Percentiles rank a stretch among this genome's conserved stretches.
phyloP scores from a whole-genome alignment of 53 echinoderm and acorn worm genomes.

The Crossaster papposus region DNA sequence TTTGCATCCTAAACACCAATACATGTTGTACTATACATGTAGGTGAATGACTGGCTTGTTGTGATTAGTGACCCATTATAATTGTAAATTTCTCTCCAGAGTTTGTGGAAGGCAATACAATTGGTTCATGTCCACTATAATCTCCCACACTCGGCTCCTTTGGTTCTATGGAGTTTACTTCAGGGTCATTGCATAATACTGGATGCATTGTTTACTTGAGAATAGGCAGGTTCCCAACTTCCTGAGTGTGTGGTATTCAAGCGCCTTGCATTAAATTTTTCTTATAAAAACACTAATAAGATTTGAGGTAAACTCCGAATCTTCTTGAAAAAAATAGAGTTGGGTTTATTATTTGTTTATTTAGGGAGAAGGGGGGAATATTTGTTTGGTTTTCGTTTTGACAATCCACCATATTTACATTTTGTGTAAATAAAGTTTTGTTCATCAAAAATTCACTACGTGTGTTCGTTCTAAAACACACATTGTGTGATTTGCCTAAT shows the following conservation, averaged over 20 bases:
- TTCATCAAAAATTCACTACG: too few relatives aligned
- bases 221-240: background rate
- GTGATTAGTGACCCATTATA: background rate
- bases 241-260: background rate
- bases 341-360: too few relatives aligned
- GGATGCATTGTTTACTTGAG: background rate
- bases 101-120: background rate
- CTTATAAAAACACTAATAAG: background rate
- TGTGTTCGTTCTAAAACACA: too few relatives aligned
- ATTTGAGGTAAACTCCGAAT: background rate
- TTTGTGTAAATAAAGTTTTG: too few relatives aligned
- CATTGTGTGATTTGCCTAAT: too few relatives aligned
- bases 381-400: too few relatives aligned
- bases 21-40: background rate
- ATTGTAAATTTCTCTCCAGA: background rate
- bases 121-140: background rate
- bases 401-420: too few relatives aligned
- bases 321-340: too few relatives aligned
- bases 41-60: background rate
- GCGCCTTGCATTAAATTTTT: background rate
- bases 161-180: conserved; percentile 1
- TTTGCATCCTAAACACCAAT: too few relatives aligned
- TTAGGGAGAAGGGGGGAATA: too few relatives aligned
- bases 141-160: background rate
- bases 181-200: conserved; percentile 31